Evolutionary conservation across 2,797 vertebrate species (phyloP).

Genomic region (Apodemus agrarius): DNA sequence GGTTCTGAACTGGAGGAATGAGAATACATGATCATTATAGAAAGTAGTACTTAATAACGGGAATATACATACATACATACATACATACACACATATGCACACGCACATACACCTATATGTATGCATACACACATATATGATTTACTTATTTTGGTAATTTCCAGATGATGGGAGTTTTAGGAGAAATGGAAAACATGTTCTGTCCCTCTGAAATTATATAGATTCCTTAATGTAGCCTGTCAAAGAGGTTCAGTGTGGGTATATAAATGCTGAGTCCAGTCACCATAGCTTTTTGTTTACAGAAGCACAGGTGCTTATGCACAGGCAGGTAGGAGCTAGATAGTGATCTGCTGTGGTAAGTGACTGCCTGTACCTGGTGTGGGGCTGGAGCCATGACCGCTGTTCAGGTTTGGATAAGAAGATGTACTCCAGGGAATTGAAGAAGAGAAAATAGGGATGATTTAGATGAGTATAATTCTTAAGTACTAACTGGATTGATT

Average conservation of each 20-base stretch:
- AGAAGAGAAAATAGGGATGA: conserved; percentile 29
- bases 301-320: conserved; percentile 78
- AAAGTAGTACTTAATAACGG: conserved; percentile 49
- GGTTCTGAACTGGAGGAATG: conserved; percentile 32
- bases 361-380: conserved; percentile 62
- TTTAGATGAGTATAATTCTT: neutral
- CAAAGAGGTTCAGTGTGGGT: conserved; percentile 59
- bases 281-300: conserved; percentile 79
- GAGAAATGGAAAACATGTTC: conserved; percentile 33
- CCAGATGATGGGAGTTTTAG: neutral
- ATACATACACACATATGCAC: neutral
- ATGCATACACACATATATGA: neutral
- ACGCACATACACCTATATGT: neutral
- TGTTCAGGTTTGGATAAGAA: neutral
- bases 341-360: conserved; percentile 78
- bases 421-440: conserved; percentile 8
- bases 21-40: conserved; percentile 41
- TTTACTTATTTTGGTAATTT: conserved; percentile 54
- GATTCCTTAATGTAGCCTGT: neutral
- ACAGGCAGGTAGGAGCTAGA: conserved; percentile 74
- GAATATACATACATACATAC: neutral
- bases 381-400: conserved; percentile 16
- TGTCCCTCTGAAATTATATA: conserved; percentile 31
- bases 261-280: conserved; percentile 75
- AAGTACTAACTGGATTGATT: conserved; percentile 10